Evolutionary conservation across 2,113 vertebrate genomes (phyloP).

Genomic region (Rousettus leschenaultii): DNA sequence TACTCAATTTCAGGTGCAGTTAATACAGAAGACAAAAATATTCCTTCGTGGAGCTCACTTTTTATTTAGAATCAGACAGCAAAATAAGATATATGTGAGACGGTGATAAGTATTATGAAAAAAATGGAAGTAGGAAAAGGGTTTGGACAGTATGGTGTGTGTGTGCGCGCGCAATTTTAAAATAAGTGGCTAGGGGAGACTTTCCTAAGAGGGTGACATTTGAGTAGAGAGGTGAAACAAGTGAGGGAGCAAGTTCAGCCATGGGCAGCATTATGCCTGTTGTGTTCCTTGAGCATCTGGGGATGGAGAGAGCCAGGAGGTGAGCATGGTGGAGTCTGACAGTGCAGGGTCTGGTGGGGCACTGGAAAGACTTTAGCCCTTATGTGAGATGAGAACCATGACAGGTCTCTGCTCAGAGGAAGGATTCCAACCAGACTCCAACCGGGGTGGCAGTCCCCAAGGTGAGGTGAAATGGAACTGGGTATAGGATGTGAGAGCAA

Average conservation of each 20-base stretch:
- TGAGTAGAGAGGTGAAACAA: not conserved
- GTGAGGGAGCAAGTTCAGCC: not conserved
- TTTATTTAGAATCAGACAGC: not conserved
- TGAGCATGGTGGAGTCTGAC: not conserved
- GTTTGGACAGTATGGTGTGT: not conserved
- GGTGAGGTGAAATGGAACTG: not conserved
- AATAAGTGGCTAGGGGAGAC: not conserved
- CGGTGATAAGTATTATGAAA: not conserved
- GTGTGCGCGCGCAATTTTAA: not conserved
- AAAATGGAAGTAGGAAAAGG: not conserved
- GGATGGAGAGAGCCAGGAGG: not conserved
- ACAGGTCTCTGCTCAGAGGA: not conserved
- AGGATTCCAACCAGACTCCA: not conserved
- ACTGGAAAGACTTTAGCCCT: too few relatives aligned
- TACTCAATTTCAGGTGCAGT: not conserved
- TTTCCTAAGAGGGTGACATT: not conserved
- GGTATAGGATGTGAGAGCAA: not conserved
- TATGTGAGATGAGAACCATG: not conserved
- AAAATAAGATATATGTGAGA: not conserved
- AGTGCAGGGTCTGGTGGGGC: not conserved
- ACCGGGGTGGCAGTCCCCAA: not conserved
- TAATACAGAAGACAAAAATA: not conserved
- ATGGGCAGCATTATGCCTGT: not conserved
- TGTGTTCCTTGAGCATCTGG: not conserved
- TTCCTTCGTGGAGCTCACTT: not conserved